These are phyloP conservation scores for Ichneumon xanthorius DNA, from an alignment of 2,888 invertebrate genomes.

Conservation along the genomic window DNA sequence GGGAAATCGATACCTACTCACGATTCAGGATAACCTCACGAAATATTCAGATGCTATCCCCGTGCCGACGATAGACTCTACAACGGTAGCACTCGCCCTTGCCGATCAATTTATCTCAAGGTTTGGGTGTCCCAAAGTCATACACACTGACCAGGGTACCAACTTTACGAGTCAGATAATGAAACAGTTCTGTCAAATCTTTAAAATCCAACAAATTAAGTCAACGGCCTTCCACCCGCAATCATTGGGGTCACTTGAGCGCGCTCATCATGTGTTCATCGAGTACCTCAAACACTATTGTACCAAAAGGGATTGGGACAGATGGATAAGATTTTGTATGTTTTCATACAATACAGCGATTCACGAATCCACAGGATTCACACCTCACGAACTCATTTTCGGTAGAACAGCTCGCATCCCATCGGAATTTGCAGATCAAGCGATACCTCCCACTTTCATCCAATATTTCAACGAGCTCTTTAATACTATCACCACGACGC, in stretches of 20 bases:
- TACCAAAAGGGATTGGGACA: slow-evolving; percentile 53
- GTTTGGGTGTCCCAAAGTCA: slow-evolving; percentile 60
- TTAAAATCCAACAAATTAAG: slow-evolving; percentile 57
- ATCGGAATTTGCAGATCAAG: slow-evolving; percentile 51
- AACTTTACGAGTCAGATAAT: slow-evolving; percentile 61
- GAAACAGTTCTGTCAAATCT: slow-evolving; percentile 57
- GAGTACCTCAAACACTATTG: slow-evolving; percentile 65
- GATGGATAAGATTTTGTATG: slow-evolving; percentile 53
- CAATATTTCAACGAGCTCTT: slow-evolving; percentile 55
- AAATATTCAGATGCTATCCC: slow-evolving; percentile 21
- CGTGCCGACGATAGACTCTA: not conserved
- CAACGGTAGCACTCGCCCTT: slow-evolving; percentile 13
- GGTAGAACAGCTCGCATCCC: slow-evolving; percentile 54
- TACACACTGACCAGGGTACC: slow-evolving; percentile 62
- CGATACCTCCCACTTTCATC: slow-evolving; percentile 40
- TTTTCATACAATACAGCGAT: slow-evolving; percentile 62
- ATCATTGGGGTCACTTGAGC: slow-evolving; percentile 57
- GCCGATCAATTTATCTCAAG: slow-evolving; percentile 58
- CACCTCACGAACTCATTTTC: slow-evolving; percentile 57
- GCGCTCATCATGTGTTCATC: slow-evolving; percentile 57
- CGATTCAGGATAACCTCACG: slow-evolving; percentile 22
- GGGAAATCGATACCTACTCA: slow-evolving; percentile 12
- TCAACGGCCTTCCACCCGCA: slow-evolving; percentile 65
- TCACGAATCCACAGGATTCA: slow-evolving; percentile 58
- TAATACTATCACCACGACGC: slow-evolving; percentile 38